phyloP scores from a whole-genome alignment of 2,888 invertebrate genomes.

The Drosophila greeni region DNA sequence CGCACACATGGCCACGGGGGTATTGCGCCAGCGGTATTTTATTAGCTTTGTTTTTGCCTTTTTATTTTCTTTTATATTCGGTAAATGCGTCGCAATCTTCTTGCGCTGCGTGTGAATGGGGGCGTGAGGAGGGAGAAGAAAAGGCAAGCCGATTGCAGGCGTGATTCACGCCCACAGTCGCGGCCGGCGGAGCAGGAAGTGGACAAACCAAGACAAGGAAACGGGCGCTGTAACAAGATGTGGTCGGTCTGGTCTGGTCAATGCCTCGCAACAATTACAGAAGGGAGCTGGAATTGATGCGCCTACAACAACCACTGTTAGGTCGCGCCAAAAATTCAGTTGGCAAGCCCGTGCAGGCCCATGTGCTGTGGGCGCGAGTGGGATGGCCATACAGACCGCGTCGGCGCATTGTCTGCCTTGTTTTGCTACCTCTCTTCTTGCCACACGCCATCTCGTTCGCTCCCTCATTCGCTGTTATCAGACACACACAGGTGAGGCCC shows the following conservation, averaged over 20 bases:
- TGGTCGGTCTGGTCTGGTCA: slow-evolving; percentile 40
- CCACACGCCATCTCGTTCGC: slow-evolving; percentile 2
- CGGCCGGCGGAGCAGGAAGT: slow-evolving; percentile 33
- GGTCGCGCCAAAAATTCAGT: slow-evolving; percentile 61
- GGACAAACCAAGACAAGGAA: slow-evolving; percentile 23
- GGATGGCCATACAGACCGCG: slow-evolving; percentile 40
- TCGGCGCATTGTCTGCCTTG: slow-evolving; percentile 26
- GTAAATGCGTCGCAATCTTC: slow-evolving; percentile 48
- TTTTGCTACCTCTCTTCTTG: slow-evolving; percentile 11
- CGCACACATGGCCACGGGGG: slow-evolving; percentile 28
- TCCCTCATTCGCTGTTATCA: slow-evolving; percentile 61
- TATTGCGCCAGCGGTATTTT: slow-evolving; percentile 29
- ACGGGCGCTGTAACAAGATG: slow-evolving; percentile 17
- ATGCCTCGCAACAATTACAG: slow-evolving; percentile 29
- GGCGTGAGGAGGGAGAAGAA: slow-evolving; percentile 36
- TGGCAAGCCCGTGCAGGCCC: slow-evolving; percentile 58
- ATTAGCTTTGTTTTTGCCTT: slow-evolving; percentile 17
- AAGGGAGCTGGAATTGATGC: slow-evolving; percentile 19
- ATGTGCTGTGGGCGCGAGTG: slow-evolving; percentile 43
- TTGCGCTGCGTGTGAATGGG: slow-evolving; percentile 37
- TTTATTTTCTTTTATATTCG: slow-evolving; percentile 34
- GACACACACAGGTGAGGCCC: slow-evolving; percentile 39
- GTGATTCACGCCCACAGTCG: slow-evolving; percentile 28
- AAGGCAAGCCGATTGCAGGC: slow-evolving; percentile 18
- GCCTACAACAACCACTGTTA: slow-evolving; percentile 53